Conservation (phyloP, 2,888 invertebrate genomes). For the Himalopsyche anomala region DNA sequence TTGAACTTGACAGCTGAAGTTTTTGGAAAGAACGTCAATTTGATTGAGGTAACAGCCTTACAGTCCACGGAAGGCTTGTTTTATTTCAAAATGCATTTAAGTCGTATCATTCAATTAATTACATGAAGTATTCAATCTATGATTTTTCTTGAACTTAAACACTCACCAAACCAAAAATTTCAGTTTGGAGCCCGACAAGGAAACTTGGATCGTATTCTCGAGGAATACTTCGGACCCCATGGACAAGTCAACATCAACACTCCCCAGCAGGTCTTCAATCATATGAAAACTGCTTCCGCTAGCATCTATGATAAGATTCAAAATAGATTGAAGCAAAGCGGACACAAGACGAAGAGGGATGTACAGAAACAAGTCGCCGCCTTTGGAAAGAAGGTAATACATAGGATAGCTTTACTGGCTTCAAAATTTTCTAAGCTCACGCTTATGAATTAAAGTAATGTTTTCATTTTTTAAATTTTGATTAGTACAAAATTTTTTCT, state of each 20-base stretch:
- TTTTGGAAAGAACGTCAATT: constrained; percentile 87
- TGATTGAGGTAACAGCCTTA: constrained; percentile 79
- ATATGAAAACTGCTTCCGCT: constrained; percentile 68
- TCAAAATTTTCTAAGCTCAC: too few relatives aligned
- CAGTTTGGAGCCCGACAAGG: constrained; percentile 84
- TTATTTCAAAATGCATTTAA: neutral
- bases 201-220: constrained; percentile 85
- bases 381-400: constrained; percentile 57
- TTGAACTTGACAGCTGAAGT: constrained; percentile 86
- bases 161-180: constrained; percentile 9
- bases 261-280: constrained; percentile 71
- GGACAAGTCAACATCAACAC: constrained; percentile 77
- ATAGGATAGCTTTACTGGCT: neutral
- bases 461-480: too few relatives aligned
- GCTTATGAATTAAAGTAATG: too few relatives aligned
- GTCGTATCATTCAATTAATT: neutral
- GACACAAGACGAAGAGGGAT: constrained; percentile 58
- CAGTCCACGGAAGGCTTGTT: neutral
- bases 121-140: neutral
- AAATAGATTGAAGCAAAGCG: constrained; percentile 52
- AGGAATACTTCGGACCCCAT: constrained; percentile 86
- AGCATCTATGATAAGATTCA: constrained; percentile 58
- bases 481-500: neutral
- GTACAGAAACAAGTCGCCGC: constrained; percentile 52
- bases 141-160: neutral